A percentile compares a stretch with the other conserved stretches of the same genome.
Evolutionary conservation across 2,113 vertebrate species (phyloP).

Genomic region (Sprattus sprattus): DNA sequence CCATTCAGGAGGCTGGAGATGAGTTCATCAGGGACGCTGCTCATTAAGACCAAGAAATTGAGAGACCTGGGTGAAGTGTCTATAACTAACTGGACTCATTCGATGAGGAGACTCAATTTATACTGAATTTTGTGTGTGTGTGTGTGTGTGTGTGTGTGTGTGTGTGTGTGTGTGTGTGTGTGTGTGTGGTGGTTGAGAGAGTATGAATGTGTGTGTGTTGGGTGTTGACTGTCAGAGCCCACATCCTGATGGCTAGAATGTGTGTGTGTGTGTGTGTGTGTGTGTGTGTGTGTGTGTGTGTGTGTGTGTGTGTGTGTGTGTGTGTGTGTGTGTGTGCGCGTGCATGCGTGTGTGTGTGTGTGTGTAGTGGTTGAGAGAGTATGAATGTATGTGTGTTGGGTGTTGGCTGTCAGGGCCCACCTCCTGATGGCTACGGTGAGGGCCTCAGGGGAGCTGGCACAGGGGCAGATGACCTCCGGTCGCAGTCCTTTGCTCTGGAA

Average conservation of each 20-base stretch:
- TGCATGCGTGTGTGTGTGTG: background rate
- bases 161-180: too few relatives aligned
- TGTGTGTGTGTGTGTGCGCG: background rate
- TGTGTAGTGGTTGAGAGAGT: too few relatives aligned
- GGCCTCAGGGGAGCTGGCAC: slow-evolving; percentile 95
- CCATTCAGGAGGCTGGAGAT: background rate
- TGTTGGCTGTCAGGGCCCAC: slow-evolving; percentile 73
- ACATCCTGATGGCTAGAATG: slow-evolving; percentile 92
- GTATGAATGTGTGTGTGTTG: background rate
- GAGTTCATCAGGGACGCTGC: background rate
- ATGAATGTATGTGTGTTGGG: too few relatives aligned
- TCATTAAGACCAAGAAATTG: background rate
- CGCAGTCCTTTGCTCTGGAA: slow-evolving; percentile 98
- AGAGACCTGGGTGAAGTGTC: background rate
- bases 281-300: background rate
- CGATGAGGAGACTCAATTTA: background rate
- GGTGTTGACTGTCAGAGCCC: slow-evolving; percentile 32
- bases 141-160: background rate
- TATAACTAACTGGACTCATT: background rate
- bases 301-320: background rate
- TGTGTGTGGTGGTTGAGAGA: background rate
- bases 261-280: background rate
- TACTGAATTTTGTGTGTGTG: background rate
- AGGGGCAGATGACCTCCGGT: slow-evolving; percentile 97
- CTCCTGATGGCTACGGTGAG: slow-evolving; percentile 97